A percentile compares a stretch with the other conserved stretches of the same genome.
Evolutionary conservation across 2,797 vertebrate species (phyloP).

Genomic region (Tympanoctomys barrerae): DNA sequence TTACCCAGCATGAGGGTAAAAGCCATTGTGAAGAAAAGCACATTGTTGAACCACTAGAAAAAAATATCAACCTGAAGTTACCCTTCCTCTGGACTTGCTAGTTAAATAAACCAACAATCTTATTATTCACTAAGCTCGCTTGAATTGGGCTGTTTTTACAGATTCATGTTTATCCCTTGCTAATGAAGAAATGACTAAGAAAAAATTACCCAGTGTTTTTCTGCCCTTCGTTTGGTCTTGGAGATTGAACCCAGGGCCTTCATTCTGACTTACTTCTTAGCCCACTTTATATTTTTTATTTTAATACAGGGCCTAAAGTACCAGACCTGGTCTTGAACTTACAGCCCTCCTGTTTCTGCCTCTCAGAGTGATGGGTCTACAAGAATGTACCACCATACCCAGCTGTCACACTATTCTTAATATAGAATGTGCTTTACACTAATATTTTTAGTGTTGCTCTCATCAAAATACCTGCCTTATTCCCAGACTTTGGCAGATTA

Average conservation of each 20-base stretch:
- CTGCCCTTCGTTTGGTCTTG: background rate
- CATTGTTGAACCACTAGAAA: background rate
- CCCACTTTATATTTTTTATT: too few species aligned
- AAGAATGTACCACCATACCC: background rate
- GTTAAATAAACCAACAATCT: conserved; percentile 32
- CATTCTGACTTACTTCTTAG: too few species aligned
- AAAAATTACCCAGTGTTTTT: background rate
- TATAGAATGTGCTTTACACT: background rate
- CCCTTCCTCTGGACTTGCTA: conserved; percentile 2
- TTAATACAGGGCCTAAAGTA: background rate
- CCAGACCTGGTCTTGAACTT: background rate
- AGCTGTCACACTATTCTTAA: background rate
- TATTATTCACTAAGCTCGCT: conserved; percentile 19
- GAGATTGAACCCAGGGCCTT: background rate
- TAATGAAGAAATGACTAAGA: conserved; percentile 37
- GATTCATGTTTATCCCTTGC: background rate
- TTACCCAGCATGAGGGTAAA: background rate
- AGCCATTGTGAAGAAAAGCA: background rate
- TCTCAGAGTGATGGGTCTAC: background rate
- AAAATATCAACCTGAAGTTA: background rate
- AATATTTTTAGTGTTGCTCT: conserved; percentile 13
- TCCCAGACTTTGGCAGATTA: background rate
- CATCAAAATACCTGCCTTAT: background rate
- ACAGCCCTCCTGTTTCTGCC: background rate
- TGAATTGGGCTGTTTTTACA: background rate